Percentiles rank a stretch among this genome's conserved stretches.
phyloP scores from a whole-genome alignment of 2,888 invertebrate species.

The Colostygia pectinataria region DNA sequence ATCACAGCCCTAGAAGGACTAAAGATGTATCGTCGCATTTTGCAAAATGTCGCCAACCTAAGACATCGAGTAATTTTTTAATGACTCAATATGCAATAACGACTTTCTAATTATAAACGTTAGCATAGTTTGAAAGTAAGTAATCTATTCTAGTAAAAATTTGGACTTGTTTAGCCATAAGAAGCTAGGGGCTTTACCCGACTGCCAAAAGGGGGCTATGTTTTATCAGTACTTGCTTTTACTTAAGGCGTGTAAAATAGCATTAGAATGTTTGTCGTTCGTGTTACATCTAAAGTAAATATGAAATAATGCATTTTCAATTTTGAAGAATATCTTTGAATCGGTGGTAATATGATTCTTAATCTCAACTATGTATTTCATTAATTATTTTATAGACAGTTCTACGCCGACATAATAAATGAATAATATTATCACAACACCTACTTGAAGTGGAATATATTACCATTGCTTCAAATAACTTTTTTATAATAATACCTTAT shows the following conservation, averaged over 20 bases:
- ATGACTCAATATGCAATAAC: slow-evolving; percentile 4
- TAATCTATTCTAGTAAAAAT: slow-evolving; percentile 23
- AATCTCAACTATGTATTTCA: not conserved
- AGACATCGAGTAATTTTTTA: slow-evolving; percentile 1
- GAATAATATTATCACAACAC: not conserved
- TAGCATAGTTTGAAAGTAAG: slow-evolving; percentile 9
- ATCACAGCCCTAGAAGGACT: too few relatives aligned
- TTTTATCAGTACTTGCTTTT: slow-evolving; percentile 7
- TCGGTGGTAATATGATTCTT: slow-evolving; percentile 30
- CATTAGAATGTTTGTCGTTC: slow-evolving; percentile 47
- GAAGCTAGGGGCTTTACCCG: not conserved
- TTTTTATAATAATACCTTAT: slow-evolving; percentile 36
- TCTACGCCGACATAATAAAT: too few relatives aligned
- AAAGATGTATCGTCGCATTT: too few relatives aligned
- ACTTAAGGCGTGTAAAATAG: slow-evolving; percentile 53
- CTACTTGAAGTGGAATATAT: not conserved
- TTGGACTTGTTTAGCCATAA: not conserved
- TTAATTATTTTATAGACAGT: not conserved
- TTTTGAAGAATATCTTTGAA: slow-evolving; percentile 17
- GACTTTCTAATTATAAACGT: not conserved
- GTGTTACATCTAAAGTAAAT: slow-evolving; percentile 31
- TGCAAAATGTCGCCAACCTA: not conserved
- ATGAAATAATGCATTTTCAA: slow-evolving; percentile 12
- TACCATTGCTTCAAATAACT: slow-evolving; percentile 33
- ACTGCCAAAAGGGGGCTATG: slow-evolving; percentile 5